A percentile compares a stretch with the other conserved stretches of the same genome.
Conservation (phyloP, 2,113 vertebrate genomes). For the Cyanoderma ruficeps region DNA sequence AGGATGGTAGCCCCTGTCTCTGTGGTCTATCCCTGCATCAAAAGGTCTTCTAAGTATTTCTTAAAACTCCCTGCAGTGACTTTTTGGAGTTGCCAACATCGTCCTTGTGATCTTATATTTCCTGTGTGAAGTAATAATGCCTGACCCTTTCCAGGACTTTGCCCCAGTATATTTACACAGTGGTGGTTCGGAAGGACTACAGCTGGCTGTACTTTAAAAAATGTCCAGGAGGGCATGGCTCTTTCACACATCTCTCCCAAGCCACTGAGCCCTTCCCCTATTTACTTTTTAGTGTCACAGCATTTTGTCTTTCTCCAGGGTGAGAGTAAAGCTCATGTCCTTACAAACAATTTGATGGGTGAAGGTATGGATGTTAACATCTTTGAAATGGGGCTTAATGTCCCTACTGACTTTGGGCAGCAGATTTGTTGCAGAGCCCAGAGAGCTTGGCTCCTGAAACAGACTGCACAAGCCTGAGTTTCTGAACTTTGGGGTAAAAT, state of each 20-base stretch:
- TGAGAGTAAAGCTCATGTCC: neutral
- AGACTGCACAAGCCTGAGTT: neutral
- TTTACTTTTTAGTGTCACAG: neutral
- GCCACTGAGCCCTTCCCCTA: neutral
- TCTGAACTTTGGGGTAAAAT: neutral
- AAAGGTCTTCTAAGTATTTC: neutral
- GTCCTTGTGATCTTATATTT: neutral
- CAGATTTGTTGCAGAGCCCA: neutral
- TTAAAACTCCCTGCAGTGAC: neutral
- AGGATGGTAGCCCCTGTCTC: neutral
- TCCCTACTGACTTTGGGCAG: neutral
- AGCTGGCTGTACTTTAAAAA: neutral
- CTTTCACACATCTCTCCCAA: neutral
- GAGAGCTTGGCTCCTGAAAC: neutral
- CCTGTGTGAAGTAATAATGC: neutral
- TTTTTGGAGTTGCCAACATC: neutral
- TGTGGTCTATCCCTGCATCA: neutral
- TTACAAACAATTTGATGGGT: neutral
- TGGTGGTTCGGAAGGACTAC: neutral
- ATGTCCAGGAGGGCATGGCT: neutral
- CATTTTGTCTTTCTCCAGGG: neutral
- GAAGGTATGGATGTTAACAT: accelerated
- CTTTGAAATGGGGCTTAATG: neutral
- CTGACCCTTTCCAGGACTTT: neutral
- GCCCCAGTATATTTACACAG: neutral